Evolutionary conservation across 1,140 invertebrate genomes (phyloP).

Genomic region (Caerostris extrusa): DNA sequence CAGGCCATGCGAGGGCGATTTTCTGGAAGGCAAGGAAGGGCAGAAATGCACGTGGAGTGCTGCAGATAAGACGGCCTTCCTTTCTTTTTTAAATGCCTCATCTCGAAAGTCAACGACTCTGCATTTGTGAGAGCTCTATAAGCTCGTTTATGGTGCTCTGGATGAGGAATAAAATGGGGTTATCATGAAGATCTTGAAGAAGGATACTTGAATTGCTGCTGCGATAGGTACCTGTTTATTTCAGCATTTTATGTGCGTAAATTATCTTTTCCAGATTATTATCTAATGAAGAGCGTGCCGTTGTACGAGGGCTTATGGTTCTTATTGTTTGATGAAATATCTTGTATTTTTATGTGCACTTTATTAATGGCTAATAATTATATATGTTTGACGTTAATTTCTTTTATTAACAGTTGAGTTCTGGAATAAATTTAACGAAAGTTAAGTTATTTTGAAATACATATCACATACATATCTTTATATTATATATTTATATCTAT

Average conservation of each 20-base stretch:
- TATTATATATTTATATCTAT: no score
- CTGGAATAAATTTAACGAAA: no score
- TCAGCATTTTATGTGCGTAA: background rate
- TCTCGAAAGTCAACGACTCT: background rate
- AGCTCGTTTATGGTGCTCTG: background rate
- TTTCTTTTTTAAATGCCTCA: conserved; percentile 25
- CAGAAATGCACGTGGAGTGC: conserved; percentile 1
- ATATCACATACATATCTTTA: no score
- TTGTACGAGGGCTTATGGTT: no score
- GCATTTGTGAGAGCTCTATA: conserved; percentile 20
- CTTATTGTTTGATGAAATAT: no score
- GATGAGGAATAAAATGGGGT: background rate
- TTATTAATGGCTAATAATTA: no score
- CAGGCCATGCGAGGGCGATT: background rate
- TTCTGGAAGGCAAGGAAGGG: background rate
- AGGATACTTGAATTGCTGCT: background rate
- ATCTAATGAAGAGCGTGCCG: no score
- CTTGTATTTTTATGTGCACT: no score
- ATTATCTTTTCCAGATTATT: background rate
- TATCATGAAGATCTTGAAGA: background rate
- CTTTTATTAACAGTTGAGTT: no score
- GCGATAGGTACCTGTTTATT: background rate
- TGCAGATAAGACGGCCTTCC: background rate
- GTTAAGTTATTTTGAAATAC: no score
- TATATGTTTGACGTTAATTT: no score